phyloP scores from a whole-genome alignment of 2,797 vertebrate species.

The Myripristis jacobus region DNA sequence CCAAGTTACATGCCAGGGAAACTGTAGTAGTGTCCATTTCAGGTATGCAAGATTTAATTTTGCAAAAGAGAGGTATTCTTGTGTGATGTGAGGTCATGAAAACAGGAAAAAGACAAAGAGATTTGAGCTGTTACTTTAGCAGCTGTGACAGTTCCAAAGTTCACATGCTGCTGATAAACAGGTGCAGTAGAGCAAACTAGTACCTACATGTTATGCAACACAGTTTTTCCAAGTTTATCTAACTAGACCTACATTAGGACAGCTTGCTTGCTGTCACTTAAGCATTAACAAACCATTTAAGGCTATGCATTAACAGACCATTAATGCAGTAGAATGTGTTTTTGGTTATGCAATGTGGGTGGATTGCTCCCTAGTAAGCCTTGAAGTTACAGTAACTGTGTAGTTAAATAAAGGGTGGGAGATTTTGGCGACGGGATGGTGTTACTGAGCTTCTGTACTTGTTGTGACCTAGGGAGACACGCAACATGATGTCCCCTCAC shows the following conservation, averaged over 20 bases:
- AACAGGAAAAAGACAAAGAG: not conserved
- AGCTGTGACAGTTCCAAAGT: conserved; percentile 32
- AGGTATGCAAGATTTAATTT: not conserved
- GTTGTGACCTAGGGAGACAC: conserved; percentile 53
- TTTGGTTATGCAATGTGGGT: conserved; percentile 37
- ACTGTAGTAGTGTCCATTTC: not conserved
- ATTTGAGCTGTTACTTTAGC: not conserved
- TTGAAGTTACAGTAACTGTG: conserved; percentile 20
- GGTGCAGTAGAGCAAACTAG: conserved; percentile 38
- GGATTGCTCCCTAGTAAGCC: not conserved
- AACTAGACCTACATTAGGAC: not conserved
- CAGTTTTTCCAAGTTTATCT: not conserved
- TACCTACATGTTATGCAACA: conserved; percentile 31
- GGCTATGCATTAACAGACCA: not conserved
- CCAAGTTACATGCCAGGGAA: not conserved
- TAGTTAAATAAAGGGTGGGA: conserved; percentile 63
- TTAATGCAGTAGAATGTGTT: not conserved
- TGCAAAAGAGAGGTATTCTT: not conserved
- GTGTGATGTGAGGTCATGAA: conserved; percentile 5
- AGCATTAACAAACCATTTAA: not conserved
- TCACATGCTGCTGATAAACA: conserved; percentile 15
- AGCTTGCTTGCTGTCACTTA: not conserved
- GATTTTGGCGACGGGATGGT: conserved; percentile 43
- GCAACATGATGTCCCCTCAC: conserved; percentile 53
- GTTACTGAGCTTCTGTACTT: conserved; percentile 45